Percentiles rank a stretch among this genome's conserved stretches.
These are phyloP conservation scores for Syngnathus typhle DNA, from an alignment of 2,113 vertebrate genomes.

Conservation along the genomic window DNA sequence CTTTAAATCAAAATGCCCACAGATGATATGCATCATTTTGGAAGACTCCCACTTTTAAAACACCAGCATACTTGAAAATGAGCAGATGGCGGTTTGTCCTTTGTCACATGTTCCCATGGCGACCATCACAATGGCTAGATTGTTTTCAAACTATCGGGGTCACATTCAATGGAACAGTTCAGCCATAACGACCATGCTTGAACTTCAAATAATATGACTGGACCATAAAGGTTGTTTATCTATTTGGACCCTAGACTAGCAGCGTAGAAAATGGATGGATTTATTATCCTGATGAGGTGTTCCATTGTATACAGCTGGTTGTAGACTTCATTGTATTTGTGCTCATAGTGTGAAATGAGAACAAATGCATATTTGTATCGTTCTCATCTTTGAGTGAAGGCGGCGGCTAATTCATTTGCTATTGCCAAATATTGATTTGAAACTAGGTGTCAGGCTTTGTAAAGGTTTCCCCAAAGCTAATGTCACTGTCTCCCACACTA, in stretches of 20 bases:
- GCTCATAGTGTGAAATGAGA: neutral
- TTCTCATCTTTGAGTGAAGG: neutral
- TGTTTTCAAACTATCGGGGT: neutral
- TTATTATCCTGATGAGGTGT: neutral
- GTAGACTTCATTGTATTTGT: neutral
- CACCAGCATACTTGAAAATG: neutral
- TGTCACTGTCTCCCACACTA: neutral
- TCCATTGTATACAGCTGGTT: neutral
- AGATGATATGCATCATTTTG: slow-evolving; percentile 27
- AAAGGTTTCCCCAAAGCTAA: neutral
- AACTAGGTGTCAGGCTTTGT: neutral
- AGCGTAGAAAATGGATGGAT: neutral
- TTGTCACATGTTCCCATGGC: neutral
- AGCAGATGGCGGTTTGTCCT: neutral
- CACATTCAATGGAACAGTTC: neutral
- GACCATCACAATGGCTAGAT: neutral
- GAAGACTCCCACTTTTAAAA: slow-evolving; percentile 4
- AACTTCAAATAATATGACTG: no score
- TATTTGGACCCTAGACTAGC: no score
- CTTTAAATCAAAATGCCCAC: slow-evolving; percentile 48
- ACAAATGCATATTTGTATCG: slow-evolving; percentile 1
- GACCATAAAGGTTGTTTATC: no score
- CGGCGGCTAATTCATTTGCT: neutral
- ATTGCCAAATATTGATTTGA: neutral
- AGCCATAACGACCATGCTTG: neutral